Evolutionary conservation across 2,888 invertebrate genomes (phyloP).

Genomic region (Metellina segmentata): DNA sequence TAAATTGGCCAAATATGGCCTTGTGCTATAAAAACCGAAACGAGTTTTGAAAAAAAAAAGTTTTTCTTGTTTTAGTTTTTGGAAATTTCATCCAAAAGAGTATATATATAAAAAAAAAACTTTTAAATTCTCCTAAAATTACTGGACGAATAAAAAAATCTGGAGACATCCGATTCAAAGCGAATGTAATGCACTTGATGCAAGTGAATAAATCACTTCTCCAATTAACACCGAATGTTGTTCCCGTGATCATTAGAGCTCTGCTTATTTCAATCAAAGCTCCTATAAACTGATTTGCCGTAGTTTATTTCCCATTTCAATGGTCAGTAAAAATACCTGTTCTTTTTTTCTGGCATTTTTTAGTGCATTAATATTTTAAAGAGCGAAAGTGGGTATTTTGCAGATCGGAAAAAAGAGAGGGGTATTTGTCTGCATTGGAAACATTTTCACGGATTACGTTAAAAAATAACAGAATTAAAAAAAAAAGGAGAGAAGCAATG

Average conservation of each 20-base stretch:
- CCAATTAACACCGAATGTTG: not conserved
- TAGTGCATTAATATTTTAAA: not conserved
- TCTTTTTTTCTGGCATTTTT: not conserved
- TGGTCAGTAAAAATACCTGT: not conserved
- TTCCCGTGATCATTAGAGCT: not conserved
- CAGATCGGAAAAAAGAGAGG: not conserved
- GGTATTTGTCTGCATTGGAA: slow-evolving; percentile 1
- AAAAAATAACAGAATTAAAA: slow-evolving; percentile 55
- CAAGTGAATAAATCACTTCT: not conserved
- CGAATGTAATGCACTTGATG: too few species aligned
- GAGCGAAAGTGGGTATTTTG: not conserved
- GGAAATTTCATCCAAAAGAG: too few species aligned
- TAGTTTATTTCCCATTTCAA: not conserved
- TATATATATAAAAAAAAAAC: too few species aligned
- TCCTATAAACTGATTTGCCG: slow-evolving; percentile 36
- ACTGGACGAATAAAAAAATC: too few species aligned
- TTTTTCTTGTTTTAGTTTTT: too few species aligned
- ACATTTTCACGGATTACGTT: slow-evolving; percentile 18
- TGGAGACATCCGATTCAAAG: too few species aligned
- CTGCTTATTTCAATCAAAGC: slow-evolving; percentile 42
- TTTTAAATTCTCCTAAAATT: too few species aligned
- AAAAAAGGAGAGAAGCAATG: slow-evolving; percentile 25
- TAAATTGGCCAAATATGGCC: too few species aligned
- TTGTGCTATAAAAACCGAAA: too few species aligned
- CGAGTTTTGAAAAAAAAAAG: too few species aligned